phyloP scores from a whole-genome alignment of 1,140 invertebrate genomes.

The Platyura marginata region DNA sequence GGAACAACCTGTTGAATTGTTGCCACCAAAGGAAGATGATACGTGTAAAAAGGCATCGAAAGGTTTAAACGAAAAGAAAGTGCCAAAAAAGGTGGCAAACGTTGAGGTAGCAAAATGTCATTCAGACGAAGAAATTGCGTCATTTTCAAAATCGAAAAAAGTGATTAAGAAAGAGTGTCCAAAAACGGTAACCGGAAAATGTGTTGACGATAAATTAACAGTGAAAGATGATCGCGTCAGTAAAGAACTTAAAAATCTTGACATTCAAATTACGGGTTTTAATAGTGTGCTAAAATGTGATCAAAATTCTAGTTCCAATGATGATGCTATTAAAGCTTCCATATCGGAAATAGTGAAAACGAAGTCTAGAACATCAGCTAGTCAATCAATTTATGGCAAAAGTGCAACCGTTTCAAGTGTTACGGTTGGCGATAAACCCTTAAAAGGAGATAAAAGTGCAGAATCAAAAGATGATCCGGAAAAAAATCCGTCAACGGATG shows the following conservation, averaged over 20 bases:
- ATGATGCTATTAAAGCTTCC: constrained; percentile 18
- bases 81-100: too few relatives aligned
- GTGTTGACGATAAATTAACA: neutral
- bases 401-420: neutral
- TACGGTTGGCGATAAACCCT: neutral
- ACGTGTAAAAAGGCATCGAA: too few relatives aligned
- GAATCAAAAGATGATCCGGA: too few relatives aligned
- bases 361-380: constrained; percentile 16
- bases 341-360: constrained; percentile 25
- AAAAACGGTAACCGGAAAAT: neutral
- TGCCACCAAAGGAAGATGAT: too few relatives aligned
- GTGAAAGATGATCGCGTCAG: neutral
- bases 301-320: constrained; percentile 10
- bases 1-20: too few relatives aligned
- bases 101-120: too few relatives aligned
- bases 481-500: too few relatives aligned
- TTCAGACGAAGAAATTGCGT: too few relatives aligned
- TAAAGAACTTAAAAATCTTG: constrained; percentile 22
- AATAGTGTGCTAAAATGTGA: constrained; percentile 19
- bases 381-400: neutral
- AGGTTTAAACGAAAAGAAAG: too few relatives aligned
- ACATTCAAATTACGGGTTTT: constrained; percentile 23
- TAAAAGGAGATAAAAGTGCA: neutral
- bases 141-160: neutral
- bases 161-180: neutral